Base-by-base conservation (phyloP, 2,888 invertebrate species). In the Petrolisthes manimaculis region DNA sequence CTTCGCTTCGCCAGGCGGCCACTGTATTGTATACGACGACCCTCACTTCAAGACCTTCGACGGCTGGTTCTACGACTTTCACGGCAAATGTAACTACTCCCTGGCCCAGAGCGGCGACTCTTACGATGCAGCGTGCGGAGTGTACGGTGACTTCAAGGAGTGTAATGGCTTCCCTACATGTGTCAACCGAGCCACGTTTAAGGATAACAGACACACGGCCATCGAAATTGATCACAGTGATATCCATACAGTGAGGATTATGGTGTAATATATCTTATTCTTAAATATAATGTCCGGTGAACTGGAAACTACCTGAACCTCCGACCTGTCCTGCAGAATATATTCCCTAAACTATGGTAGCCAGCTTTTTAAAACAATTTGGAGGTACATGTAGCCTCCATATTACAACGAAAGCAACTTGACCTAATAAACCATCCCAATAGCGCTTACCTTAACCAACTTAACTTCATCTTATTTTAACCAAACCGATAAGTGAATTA, bases 1-100 rank as follows among this genome's bases (percentile, higher is more conserved):
- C 37, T 37, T 37, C 37, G 2, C 37, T 2, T 37, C 37, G 37
- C 37, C 78, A 84, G 84, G 84, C 61, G 61, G 74, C 51, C 61
- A 51, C 6, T 84, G 78, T 55, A n/a, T 14, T 18, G n/a, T 86
- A 4, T 75, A 82, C 54, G 51, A 86, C 61, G 86, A 86, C 82
- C 86, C 86, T 5, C 86, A 86, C 77, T 37, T 82, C n/a, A 54
- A 12, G 24, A 82, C 86, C 82, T 86, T 82, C 74, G 86, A 86
- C 56, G 54, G 21, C 4, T 75, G 75, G 24, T 14, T 21, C 71
- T 71, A 71, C 71, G 71, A 71, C 71, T 71, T 2, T 2, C 71
- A 71, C n/a, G 71, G 71, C 12, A 55, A 5, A n/a, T 86, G 86
- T 5, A 86, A 86, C 75, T 86, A 86, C 67, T 53, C 85, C 37